phyloP scores from a whole-genome alignment of 1,140 invertebrate species.

The Zaprionus nigranus region DNA sequence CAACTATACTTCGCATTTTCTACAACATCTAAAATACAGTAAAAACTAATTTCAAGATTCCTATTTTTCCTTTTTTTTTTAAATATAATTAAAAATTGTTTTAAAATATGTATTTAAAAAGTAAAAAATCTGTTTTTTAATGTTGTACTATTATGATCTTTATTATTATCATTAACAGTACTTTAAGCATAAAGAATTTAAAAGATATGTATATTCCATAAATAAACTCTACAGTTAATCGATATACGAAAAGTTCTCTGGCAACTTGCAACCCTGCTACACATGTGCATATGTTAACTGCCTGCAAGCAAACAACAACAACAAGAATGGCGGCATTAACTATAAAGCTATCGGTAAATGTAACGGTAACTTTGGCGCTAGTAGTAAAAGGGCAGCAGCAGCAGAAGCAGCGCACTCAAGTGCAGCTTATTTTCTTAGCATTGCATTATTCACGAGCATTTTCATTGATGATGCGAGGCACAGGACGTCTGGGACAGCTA shows the following conservation, averaged over 20 bases:
- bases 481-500: conserved; percentile 47
- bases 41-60: too few relatives aligned
- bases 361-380: conserved; percentile 19
- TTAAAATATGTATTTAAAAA: too few relatives aligned
- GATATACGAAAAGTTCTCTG: not conserved
- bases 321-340: not conserved
- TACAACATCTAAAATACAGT: too few relatives aligned
- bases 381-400: conserved; percentile 23
- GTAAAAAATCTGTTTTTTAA: too few relatives aligned
- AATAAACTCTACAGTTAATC: not conserved
- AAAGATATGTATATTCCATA: not conserved
- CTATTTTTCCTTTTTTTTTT: too few relatives aligned
- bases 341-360: conserved; percentile 3
- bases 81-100: not conserved
- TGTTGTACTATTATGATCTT: too few relatives aligned
- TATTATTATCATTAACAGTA: too few relatives aligned
- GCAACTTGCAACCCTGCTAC: not conserved
- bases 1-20: too few relatives aligned
- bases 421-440: conserved; percentile 80
- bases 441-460: conserved; percentile 80
- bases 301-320: not conserved
- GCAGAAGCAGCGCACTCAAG: conserved; percentile 55
- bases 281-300: conserved; percentile 9
- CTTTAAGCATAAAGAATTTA: not conserved
- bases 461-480: conserved; percentile 74